A percentile compares a stretch with the other conserved stretches of the same genome.
Evolutionary conservation across 2,113 vertebrate genomes (phyloP).

Genomic region (Sylvia atricapilla): DNA sequence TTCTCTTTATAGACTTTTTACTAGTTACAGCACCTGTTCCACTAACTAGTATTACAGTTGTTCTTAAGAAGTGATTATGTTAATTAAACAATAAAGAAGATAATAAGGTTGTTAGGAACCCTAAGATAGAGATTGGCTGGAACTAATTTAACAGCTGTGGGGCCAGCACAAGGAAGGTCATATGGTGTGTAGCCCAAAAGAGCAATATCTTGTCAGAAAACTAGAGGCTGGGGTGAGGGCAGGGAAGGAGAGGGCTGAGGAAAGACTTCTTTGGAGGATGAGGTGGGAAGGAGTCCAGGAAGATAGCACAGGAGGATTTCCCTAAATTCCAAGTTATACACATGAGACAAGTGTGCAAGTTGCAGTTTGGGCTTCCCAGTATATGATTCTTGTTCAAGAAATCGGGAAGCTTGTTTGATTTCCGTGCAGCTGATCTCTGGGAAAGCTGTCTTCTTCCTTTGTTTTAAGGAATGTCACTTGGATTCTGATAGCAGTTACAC

Average conservation of each 20-base stretch:
- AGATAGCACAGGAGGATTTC: not conserved
- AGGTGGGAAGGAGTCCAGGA: not conserved
- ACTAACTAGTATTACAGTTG: not conserved
- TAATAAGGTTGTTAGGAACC: not conserved
- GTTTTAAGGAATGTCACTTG: not conserved
- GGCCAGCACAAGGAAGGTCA: not conserved
- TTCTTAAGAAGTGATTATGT: not conserved
- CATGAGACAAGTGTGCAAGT: not conserved
- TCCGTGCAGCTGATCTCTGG: not conserved
- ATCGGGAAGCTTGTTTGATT: not conserved
- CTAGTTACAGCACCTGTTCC: not conserved
- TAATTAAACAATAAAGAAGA: not conserved
- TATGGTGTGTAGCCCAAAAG: not conserved
- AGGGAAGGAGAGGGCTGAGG: not conserved
- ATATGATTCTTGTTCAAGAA: not conserved
- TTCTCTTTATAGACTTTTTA: slow-evolving; percentile 2
- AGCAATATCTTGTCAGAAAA: not conserved
- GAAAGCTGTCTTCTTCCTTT: not conserved
- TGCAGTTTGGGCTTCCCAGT: not conserved
- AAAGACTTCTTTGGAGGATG: not conserved
- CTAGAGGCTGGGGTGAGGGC: not conserved
- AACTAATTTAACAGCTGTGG: not conserved
- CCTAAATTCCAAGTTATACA: not conserved
- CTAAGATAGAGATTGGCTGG: not conserved
- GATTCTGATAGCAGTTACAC: not conserved